Conservation (phyloP, 2,888 invertebrate species). For the Drosophila leonis region DNA sequence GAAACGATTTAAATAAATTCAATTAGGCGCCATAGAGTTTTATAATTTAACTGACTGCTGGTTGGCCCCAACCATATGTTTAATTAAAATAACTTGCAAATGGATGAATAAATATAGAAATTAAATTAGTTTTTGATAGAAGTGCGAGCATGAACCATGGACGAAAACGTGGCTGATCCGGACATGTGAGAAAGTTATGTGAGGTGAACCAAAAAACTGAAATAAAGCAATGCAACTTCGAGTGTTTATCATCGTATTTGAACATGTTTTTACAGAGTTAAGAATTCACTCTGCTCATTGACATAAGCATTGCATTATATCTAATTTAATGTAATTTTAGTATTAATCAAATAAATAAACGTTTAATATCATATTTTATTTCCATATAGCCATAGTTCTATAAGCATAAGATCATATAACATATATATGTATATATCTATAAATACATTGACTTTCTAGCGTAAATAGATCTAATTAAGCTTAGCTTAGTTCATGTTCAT, state of each 20-base stretch:
- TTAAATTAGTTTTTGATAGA: neutral
- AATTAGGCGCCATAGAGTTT: neutral
- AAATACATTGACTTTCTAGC: constrained; percentile 30
- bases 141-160: neutral
- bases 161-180: neutral
- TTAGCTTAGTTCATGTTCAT: constrained; percentile 39
- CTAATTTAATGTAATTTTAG: neutral
- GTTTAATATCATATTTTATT: neutral
- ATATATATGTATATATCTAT: constrained; percentile 9
- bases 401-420: constrained; percentile 4
- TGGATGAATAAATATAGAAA: neutral
- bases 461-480: constrained; percentile 36
- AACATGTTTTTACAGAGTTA: neutral
- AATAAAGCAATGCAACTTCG: too few relatives aligned
- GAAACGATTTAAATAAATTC: constrained; percentile 7
- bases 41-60: neutral
- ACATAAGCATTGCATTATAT: neutral
- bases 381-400: neutral
- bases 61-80: neutral
- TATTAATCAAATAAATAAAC: neutral
- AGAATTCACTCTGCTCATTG: neutral
- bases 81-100: neutral
- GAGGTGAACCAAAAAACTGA: neutral
- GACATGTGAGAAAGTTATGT: neutral
- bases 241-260: too few relatives aligned